Percentiles rank a stretch among this genome's conserved stretches.
phyloP scores from a whole-genome alignment of 2,113 vertebrate genomes.

The Catharus minimus region DNA sequence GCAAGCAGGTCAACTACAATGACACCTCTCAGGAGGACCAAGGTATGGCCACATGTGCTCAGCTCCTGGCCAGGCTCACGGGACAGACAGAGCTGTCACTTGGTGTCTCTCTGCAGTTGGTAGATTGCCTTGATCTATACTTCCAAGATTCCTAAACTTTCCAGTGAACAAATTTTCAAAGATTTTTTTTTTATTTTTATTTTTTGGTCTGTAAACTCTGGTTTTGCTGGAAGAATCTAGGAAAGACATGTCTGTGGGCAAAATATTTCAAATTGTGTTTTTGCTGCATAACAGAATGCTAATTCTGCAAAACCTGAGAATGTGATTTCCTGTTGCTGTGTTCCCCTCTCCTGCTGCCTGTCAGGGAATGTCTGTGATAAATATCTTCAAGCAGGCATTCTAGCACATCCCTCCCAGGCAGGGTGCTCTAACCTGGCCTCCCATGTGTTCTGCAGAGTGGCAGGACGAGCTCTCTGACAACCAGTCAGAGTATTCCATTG shows the following conservation, averaged over 20 bases:
- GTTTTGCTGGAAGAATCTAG: background rate
- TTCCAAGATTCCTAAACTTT: background rate
- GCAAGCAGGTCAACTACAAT: constrained; percentile 99
- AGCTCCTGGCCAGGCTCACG: fast-evolving
- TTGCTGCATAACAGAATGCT: background rate
- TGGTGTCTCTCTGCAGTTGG: background rate
- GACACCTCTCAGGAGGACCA: constrained; percentile 97
- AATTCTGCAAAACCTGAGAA: background rate
- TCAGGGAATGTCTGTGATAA: no score
- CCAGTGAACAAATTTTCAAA: background rate
- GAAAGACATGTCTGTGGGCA: background rate
- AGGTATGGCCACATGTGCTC: constrained; percentile 62
- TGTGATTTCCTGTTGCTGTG: background rate
- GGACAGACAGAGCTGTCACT: background rate
- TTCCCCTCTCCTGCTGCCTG: background rate
- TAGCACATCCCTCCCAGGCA: background rate
- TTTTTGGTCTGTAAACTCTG: background rate
- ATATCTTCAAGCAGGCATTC: fast-evolving
- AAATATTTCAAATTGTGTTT: background rate
- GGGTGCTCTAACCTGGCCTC: background rate
- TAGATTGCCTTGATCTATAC: background rate
- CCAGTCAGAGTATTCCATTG: constrained; percentile 97
- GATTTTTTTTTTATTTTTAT: background rate
- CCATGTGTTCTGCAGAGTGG: constrained; percentile 83
- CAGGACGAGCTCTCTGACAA: constrained; percentile 97